Base-by-base conservation (phyloP, 2,113 vertebrate genomes). In the Esox niger region DNA sequence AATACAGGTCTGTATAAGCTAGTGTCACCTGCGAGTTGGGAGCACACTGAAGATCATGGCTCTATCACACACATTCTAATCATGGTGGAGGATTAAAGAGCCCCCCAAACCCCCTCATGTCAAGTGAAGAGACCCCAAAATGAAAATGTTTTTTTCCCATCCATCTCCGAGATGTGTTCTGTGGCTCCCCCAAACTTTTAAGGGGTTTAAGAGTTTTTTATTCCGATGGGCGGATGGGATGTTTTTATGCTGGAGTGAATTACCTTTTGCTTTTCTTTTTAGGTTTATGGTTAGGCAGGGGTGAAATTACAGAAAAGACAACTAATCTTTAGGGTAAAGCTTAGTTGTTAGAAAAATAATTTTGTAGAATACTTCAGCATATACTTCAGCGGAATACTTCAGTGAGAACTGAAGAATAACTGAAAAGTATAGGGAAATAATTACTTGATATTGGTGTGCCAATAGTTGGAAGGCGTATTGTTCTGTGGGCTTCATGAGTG, bases 1-100 rank as follows among this genome's bases (percentile, higher is more conserved):
- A n/a, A n/a, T n/a, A n/a, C 47, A 23, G 47, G 20, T 15, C n/a
- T 23, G n/a, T n/a, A 1, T 52, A 9, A n/a, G 15, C 81, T 78
- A 62, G 54, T 68, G 72, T 88, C 84, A 86, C 83, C 82, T 81
- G 84, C 84, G 79, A 87, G 73, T 86, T 80, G 69, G 78, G 67
- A 82, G 84, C 76, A 70, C 69, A 83, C 81, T 86, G 83, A 83
- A 84, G 86, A 82, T 87, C 75, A 78, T 75, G 65, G 73, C 70
- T 57, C 10, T 70, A 81, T 88, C 87, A 89, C 75, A 87, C 32
- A 82, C 87, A 87, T 87, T 88, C 88, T 89, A 85, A 88, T 86
- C 17, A 76, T 62, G 31, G 63, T 58, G 74, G 58, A 33, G 52
- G 17, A 81, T 84, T 88, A 81, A 86, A 86, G 78, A 83, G 84